Evolutionary conservation across 2,888 invertebrate genomes (phyloP).

Genomic region (Chaetogeoica ovagalla): DNA sequence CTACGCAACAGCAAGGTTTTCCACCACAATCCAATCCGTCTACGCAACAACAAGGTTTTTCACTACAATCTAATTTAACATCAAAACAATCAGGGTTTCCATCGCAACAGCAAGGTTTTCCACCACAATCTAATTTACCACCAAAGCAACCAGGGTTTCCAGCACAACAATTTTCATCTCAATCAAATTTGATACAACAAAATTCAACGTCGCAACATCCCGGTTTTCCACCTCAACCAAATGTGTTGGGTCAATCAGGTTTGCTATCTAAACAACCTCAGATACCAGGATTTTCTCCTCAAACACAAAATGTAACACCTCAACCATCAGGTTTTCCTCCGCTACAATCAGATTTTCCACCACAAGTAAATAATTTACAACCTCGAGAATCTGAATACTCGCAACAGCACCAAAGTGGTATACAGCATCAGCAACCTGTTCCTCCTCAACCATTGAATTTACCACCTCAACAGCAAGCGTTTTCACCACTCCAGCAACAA

Average conservation of each 20-base stretch:
- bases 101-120: conserved; percentile 51
- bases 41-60: conserved; percentile 1
- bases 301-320: conserved; percentile 55
- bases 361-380: conserved; percentile 55
- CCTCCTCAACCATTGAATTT: conserved; percentile 53
- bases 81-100: conserved; percentile 54
- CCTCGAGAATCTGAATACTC: conserved; percentile 56
- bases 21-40: neutral
- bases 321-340: conserved; percentile 54
- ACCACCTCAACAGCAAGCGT: no score
- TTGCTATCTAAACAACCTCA: neutral
- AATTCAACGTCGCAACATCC: neutral
- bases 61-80: neutral
- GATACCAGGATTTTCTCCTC: conserved; percentile 53
- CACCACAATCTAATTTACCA: neutral
- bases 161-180: neutral
- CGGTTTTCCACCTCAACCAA: neutral
- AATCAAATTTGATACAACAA: neutral
- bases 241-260: neutral
- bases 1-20: conserved; percentile 51
- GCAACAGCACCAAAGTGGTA: conserved; percentile 56
- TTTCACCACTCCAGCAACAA: neutral
- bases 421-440: conserved; percentile 54
- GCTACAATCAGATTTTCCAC: conserved; percentile 53
- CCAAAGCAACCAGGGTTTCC: neutral